Conservation (phyloP, 2,888 invertebrate genomes). For the Brenthis hecate region DNA sequence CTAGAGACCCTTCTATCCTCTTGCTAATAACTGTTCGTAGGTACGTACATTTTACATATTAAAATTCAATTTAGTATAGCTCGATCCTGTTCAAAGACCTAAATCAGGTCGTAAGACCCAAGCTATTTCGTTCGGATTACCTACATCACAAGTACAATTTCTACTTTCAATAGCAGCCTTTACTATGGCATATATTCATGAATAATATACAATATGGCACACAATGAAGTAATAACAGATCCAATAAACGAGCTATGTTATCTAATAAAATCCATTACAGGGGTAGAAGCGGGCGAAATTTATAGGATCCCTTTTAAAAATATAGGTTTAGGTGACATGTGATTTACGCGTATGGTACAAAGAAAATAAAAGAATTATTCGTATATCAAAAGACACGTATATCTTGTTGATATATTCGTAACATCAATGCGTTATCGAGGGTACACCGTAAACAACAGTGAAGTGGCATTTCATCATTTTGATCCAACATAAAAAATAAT, state of each 20-base stretch:
- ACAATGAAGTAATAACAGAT: slow-evolving; percentile 22
- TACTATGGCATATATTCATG: slow-evolving; percentile 19
- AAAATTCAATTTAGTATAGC: slow-evolving; percentile 10
- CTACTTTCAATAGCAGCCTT: slow-evolving; percentile 16
- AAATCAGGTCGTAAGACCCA: slow-evolving; percentile 21
- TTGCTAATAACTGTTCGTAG: too few species aligned
- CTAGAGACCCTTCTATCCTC: too few species aligned
- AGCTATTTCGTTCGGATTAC: slow-evolving; percentile 21
- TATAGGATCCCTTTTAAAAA: slow-evolving; percentile 64
- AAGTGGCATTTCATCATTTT: slow-evolving; percentile 39
- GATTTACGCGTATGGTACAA: slow-evolving; percentile 53
- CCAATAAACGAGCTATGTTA: slow-evolving; percentile 10
- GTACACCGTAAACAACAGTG: slow-evolving; percentile 39
- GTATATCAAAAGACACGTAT: slow-evolving; percentile 35
- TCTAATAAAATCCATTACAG: slow-evolving; percentile 25
- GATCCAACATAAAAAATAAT: slow-evolving; percentile 34
- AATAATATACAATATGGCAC: slow-evolving; percentile 26
- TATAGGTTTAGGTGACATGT: slow-evolving; percentile 46
- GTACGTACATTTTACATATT: neutral
- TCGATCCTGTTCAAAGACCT: slow-evolving; percentile 12
- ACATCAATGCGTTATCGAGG: slow-evolving; percentile 34
- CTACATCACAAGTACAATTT: slow-evolving; percentile 16
- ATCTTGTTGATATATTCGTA: slow-evolving; percentile 41
- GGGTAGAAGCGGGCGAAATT: slow-evolving; percentile 49
- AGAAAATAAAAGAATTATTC: slow-evolving; percentile 63